Evolutionary conservation across 2,888 invertebrate species (phyloP), one percentile per base, ranked within the genome.

Genomic region (Lochmaea crataegi): DNA sequence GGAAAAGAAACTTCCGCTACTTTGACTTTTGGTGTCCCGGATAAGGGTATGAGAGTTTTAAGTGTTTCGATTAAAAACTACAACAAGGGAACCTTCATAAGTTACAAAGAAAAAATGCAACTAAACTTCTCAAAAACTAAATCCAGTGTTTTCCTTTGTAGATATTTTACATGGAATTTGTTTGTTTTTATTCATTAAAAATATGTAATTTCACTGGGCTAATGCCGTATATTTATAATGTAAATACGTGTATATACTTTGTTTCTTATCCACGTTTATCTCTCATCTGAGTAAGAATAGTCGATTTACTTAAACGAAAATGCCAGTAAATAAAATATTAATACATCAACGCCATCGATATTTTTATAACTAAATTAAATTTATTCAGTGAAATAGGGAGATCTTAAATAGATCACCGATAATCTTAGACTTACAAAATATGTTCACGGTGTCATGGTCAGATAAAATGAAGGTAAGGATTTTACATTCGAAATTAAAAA

Each of bases 391-490:
- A 45, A 45, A 45, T 12, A 12, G 45, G 7, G 48, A 48, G 7
- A n/a, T 48, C 48, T 48, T 48, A n/a, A 48, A 48, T 48, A 48
- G 12, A 48, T 48, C n/a, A 48, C n/a, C 48, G n/a, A 48, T 48
- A 16, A 14, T 48, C 4, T 48, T 48, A 48, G 14, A n/a, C 48
- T n/a, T 2, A 45, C 14, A 48, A n/a, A 48, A n/a, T n/a, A 48
- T n/a, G 14, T 48, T 48, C n/a, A 2, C n/a, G 48, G n/a, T 48
- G 48, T 48, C 48, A 48, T n/a, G 48, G 48, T 48, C 48, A n/a
- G 48, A 48, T n/a, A 48, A 48, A 48, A 48, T 48, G 48, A 48
- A 48, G 48, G 48, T 48, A 48, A 48, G 48, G n/a, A 48, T 48
- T n/a, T 14, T 48, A 48, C 48, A 48, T 48, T 48, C 32, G 9